phyloP scores from a whole-genome alignment of 2,113 vertebrate genomes.

The Actinemys pallida region DNA sequence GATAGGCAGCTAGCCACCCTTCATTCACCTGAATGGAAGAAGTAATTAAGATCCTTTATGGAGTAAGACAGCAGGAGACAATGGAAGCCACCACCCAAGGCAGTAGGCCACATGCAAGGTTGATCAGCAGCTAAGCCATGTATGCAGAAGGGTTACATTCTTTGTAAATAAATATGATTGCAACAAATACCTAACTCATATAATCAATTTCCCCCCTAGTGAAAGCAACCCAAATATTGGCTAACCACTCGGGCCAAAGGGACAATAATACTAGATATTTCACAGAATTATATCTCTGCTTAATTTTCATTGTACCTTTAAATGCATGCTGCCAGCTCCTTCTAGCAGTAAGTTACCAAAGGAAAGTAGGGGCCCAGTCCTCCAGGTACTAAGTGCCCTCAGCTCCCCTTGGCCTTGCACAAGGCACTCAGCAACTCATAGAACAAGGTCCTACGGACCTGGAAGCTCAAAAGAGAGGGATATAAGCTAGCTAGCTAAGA shows the following conservation, averaged over 20 bases:
- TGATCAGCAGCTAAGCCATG: neutral
- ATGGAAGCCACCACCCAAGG: neutral
- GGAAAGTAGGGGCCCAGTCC: neutral
- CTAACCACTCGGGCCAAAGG: neutral
- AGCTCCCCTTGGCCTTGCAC: neutral
- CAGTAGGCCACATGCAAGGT: neutral
- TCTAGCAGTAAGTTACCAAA: neutral
- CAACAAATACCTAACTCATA: neutral
- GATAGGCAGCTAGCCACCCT: neutral
- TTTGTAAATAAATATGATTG: neutral
- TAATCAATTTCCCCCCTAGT: neutral
- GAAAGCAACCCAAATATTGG: neutral
- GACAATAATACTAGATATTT: neutral
- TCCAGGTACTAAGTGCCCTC: neutral
- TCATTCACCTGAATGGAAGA: neutral
- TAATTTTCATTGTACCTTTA: neutral
- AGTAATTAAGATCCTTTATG: neutral
- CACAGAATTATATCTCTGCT: neutral
- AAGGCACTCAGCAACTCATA: neutral
- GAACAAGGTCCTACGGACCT: neutral
- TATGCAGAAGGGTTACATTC: neutral
- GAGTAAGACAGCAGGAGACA: neutral
- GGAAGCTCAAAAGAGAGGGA: neutral
- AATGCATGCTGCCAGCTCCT: neutral
- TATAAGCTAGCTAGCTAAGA: conserved; percentile 36